Base-by-base conservation (phyloP, 2,888 invertebrate genomes). In the Lasioglossum lativentre region DNA sequence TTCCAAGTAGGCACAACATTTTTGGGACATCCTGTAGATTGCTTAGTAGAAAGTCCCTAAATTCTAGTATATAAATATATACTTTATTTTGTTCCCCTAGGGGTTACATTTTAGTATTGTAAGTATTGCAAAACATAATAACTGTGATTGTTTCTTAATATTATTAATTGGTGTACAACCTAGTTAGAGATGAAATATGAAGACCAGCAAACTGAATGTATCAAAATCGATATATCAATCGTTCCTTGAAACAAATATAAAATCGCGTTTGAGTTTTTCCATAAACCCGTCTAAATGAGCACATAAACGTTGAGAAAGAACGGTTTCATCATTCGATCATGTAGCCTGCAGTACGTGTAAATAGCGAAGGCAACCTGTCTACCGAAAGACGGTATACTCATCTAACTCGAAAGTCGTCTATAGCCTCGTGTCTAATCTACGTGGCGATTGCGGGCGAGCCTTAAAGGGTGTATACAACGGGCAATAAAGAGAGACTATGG, bases 361-460 rank as follows among this genome's bases (percentile, higher is more conserved):
- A 19, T 63, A 63, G 63, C 63, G 30, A 63, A 63, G 63, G 63
- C 63, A 63, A 30, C 63, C 63, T 63, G 75, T 78, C 77, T 82
- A 86, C 74, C 19, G 63, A 52, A 16, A 78, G 71, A 80, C 52
- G 74, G 30, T 72, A n/a, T n/a, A 42, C 40, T 79, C 42, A 19
- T 23, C 59, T 34, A 63, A 34, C 8, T 30, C 63, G 63, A 30
- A 75, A 63, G 71, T 45, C 52, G 30, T 82, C 77, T 86, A 86
- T 71, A 45, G 72, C 68, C 38, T 52, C 71, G 63, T 80, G 12
- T 77, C 79, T 82, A 86, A 47, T 30, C 78, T 85, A 81, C 78
- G 71, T 77, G 77, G 40, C 40, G 75, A 30, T 56, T 45, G 27
- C 40, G 23, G 47, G 30, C 27, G 23, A n/a, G 52, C 34, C 34